Evolutionary conservation across 1,140 invertebrate genomes (phyloP).

Genomic region (Tribolium madens): DNA sequence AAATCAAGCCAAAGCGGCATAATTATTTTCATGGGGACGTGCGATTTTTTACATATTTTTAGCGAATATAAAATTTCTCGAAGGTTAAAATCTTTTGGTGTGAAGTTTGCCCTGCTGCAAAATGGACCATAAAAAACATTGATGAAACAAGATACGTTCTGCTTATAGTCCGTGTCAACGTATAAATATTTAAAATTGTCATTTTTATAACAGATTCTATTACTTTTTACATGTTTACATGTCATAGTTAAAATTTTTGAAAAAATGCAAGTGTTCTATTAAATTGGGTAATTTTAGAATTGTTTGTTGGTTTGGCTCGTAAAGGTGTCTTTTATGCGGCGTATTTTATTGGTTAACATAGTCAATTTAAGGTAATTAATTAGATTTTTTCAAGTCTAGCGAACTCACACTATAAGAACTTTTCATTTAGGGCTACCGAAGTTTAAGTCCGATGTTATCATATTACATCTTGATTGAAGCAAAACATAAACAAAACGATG

Average conservation of each 20-base stretch:
- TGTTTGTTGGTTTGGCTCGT: conserved; percentile 6
- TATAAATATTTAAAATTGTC: conserved; percentile 31
- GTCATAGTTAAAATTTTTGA: conserved; percentile 15
- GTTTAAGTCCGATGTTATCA: conserved; percentile 41
- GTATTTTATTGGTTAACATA: conserved; percentile 21
- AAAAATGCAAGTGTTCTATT: neutral
- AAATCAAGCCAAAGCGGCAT: conserved; percentile 23
- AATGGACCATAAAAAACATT: conserved; percentile 36
- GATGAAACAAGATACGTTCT: conserved; percentile 34
- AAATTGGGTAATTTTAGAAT: conserved; percentile 20
- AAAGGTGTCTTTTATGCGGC: neutral
- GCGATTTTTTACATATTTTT: conserved; percentile 29
- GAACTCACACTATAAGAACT: conserved; percentile 5
- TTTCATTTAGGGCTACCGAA: conserved; percentile 42
- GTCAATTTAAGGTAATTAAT: neutral
- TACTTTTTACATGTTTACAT: conserved; percentile 17
- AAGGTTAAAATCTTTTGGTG: conserved; percentile 24
- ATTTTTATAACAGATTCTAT: conserved; percentile 21
- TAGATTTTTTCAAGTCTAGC: conserved; percentile 11
- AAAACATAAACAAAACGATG: conserved; percentile 45
- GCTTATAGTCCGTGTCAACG: conserved; percentile 24
- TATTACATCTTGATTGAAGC: conserved; percentile 45
- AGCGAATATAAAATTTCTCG: conserved; percentile 36
- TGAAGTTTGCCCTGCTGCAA: conserved; percentile 31
- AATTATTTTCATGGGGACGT: conserved; percentile 14